A percentile compares a stretch with the other conserved stretches of the same genome.
Evolutionary conservation across 2,888 invertebrate genomes (phyloP).

Genomic region (Anticlea derivata): DNA sequence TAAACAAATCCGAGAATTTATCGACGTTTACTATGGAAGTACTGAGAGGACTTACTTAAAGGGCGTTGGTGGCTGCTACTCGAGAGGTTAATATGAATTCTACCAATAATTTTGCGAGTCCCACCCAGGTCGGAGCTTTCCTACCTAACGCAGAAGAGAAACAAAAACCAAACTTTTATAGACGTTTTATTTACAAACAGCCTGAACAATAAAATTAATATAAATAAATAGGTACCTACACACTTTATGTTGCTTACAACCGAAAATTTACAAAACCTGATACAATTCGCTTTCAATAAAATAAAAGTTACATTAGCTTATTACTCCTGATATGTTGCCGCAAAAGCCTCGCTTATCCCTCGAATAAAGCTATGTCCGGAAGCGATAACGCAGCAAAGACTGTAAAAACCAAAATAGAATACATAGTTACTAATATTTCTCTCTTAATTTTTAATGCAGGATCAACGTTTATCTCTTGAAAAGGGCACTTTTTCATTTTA

Average conservation of each 20-base stretch:
- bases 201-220: constrained; percentile 5
- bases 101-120: no score
- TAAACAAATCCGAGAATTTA: no score
- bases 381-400: constrained; percentile 74
- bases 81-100: no score
- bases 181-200: constrained; percentile 13
- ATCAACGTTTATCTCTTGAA: constrained; percentile 46
- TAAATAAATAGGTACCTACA: constrained; percentile 14
- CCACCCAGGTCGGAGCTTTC: no score
- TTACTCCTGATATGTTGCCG: neutral
- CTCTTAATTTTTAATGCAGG: constrained; percentile 65
- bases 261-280: constrained; percentile 11
- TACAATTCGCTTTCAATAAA: neutral
- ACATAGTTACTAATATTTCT: constrained; percentile 70
- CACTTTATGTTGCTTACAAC: constrained; percentile 12
- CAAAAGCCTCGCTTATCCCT: constrained; percentile 3
- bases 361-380: constrained; percentile 50
- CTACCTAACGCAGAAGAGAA: neutral
- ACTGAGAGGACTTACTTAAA: no score
- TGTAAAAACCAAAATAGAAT: constrained; percentile 71
- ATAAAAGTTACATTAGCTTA: neutral
- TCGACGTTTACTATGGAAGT: no score
- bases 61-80: no score
- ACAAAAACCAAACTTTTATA: constrained; percentile 1
- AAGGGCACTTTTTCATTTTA: constrained; percentile 25